Conservation (phyloP, 2,888 invertebrate genomes). For the Pammene fasciana region DNA sequence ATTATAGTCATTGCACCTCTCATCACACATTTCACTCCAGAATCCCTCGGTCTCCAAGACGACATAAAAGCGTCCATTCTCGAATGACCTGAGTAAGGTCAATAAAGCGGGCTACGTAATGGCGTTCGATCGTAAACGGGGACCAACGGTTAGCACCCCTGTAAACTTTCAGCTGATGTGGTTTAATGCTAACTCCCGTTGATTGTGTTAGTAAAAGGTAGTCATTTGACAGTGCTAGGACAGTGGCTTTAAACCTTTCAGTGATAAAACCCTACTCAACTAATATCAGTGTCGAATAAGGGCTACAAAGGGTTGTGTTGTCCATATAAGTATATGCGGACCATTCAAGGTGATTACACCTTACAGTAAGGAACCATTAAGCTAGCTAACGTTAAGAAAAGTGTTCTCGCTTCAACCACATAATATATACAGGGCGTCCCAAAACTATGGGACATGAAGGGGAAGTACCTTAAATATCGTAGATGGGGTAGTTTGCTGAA, state of each 20-base stretch:
- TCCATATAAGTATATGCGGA: too few relatives aligned
- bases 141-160: conserved; percentile 33
- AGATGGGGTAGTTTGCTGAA: too few relatives aligned
- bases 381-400: too few relatives aligned
- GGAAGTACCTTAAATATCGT: too few relatives aligned
- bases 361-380: too few relatives aligned
- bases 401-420: too few relatives aligned
- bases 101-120: conserved; percentile 67
- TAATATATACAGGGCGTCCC: too few relatives aligned
- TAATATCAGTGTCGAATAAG: too few relatives aligned
- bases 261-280: too few relatives aligned
- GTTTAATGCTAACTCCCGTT: conserved; percentile 24
- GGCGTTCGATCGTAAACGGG: conserved; percentile 55
- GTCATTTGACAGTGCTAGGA: conserved; percentile 9
- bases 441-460: too few relatives aligned
- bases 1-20: neutral
- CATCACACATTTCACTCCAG: conserved; percentile 17
- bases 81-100: conserved; percentile 77
- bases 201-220: conserved; percentile 20
- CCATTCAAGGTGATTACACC: too few relatives aligned
- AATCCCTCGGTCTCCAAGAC: conserved; percentile 19
- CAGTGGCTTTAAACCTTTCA: neutral
- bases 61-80: conserved; percentile 50
- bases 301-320: too few relatives aligned
- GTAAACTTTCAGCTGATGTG: conserved; percentile 30